phyloP scores from a whole-genome alignment of 1,140 invertebrate genomes.

The Caenorhabditis tropicalis region DNA sequence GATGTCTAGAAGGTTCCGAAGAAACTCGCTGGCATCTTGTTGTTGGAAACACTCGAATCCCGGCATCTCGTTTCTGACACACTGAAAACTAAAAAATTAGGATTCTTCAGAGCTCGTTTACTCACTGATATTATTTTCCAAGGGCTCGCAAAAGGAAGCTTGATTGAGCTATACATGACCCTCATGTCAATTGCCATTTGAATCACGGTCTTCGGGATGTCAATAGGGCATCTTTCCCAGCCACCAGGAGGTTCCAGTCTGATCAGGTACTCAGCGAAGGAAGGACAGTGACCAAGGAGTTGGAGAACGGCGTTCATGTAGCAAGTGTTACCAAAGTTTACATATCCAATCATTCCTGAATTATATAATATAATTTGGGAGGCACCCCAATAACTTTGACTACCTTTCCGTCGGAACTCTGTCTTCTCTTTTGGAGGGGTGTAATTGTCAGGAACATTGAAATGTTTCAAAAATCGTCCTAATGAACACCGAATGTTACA shows the following conservation, averaged over 20 bases:
- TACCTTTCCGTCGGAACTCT: neutral
- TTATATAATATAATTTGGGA: neutral
- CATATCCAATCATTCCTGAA: conserved; percentile 76
- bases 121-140: conserved; percentile 4
- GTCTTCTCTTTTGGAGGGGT: too few relatives aligned
- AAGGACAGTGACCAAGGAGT: conserved; percentile 74
- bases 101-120: neutral
- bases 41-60: conserved; percentile 18
- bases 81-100: neutral
- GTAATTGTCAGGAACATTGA: too few relatives aligned
- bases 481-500: neutral
- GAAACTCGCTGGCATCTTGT: conserved; percentile 38
- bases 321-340: conserved; percentile 85
- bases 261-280: neutral
- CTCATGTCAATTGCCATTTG: neutral
- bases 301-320: conserved; percentile 83
- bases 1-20: neutral
- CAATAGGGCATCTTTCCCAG: neutral
- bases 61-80: conserved; percentile 22
- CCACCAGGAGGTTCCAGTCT: neutral
- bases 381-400: too few relatives aligned
- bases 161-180: neutral
- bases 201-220: neutral
- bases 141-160: neutral
- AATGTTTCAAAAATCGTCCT: neutral